Base-by-base conservation (phyloP, 2,888 invertebrate species). In the Gortyna flavago region DNA sequence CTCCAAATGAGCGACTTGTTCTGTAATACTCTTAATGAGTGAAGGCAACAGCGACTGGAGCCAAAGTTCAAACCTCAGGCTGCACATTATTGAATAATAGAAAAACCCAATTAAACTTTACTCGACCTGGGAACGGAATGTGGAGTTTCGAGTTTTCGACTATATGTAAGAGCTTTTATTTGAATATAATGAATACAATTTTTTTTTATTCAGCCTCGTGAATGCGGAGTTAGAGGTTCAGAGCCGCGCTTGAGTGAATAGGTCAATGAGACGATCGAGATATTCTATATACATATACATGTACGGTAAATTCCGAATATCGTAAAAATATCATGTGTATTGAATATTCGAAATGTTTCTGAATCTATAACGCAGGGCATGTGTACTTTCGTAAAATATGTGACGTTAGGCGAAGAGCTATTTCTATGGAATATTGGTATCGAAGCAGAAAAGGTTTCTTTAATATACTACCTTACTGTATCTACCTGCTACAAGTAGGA, bases 331-430 rank as follows among this genome's bases (percentile, higher is more conserved):
- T 86, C 88, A 80, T 84, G 84, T 85, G 84, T 80, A 87, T 85
- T 86, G 89, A 88, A 83, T 90, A 90, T 90, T 89, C 81, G 87
- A 88, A 88, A 89, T 91, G 75, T 84, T 89, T 82, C 71, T n/a
- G 74, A 67, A 72, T 76, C 21, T 66, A 72, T 72, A 74, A 61
- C 29, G 32, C 51, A 32, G 8, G 44, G 68, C 70, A 41, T 38
- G 29, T 70, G 70, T 2, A 75, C 64, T 41, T 64, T 65, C 61
- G 29, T 62, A 72, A 79, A 68, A 83, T 83, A 83, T 78, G 70
- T 74, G 65, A 59, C 44, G 41, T 72, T 66, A 44, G 51, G n/a
- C 59, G 71, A 84, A 54, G 64, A 70, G 38, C 9, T 66, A 62
- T 69, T 75, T 38, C 18, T 65, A 38, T 75, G 29, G 41, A 72